Percentiles rank a stretch among this genome's conserved stretches.
Evolutionary conservation across 2,797 vertebrate species (phyloP).

Genomic region (Phataginus tricuspis): DNA sequence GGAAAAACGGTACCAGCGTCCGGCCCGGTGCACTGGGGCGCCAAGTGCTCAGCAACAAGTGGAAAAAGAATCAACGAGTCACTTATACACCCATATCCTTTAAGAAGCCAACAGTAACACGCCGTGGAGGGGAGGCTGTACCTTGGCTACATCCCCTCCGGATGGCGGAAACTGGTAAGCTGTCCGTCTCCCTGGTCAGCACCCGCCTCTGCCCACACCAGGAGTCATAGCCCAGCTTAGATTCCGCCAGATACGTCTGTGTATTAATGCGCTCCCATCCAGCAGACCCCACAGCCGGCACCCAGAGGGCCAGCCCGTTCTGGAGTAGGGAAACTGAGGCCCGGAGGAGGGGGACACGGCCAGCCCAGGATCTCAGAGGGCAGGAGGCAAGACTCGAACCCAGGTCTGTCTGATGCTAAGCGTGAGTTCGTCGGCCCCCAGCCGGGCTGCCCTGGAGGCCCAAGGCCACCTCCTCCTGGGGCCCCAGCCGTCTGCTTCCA

Average conservation of each 20-base stretch:
- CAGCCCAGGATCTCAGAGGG: not conserved
- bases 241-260: not conserved
- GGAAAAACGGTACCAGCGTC: not conserved
- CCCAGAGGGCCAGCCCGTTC: not conserved
- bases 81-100: not conserved
- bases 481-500: not conserved
- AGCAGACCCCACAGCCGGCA: not conserved
- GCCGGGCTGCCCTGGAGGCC: rapidly evolving
- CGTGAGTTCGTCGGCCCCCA: not conserved
- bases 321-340: not conserved
- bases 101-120: conserved; percentile 28
- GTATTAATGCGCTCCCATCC: not conserved
- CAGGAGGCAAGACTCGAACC: not conserved
- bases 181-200: not conserved
- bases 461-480: not conserved
- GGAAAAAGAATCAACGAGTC: conserved; percentile 37
- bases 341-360: rapidly evolving
- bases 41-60: conserved; percentile 8
- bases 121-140: not conserved
- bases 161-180: not conserved
- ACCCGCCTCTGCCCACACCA: not conserved
- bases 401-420: not conserved
- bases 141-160: not conserved
- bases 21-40: not conserved
- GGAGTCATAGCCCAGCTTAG: not conserved